Conservation (phyloP, 2,113 vertebrate genomes). For the Taurulus bubalis region DNA sequence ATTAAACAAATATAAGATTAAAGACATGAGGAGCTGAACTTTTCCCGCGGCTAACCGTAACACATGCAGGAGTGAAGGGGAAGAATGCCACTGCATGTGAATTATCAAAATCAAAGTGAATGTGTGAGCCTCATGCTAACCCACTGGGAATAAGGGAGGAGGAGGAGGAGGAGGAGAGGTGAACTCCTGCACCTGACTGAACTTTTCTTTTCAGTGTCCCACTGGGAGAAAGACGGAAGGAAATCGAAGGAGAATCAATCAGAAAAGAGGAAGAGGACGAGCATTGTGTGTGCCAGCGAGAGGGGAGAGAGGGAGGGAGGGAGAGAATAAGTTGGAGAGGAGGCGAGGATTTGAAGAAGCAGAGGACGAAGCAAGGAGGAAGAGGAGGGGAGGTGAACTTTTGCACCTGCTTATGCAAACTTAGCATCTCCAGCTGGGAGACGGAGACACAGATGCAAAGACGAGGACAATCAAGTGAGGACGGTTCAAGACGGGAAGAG, state of each 20-base stretch:
- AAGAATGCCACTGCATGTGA: neutral
- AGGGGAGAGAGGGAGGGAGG: conserved; percentile 20
- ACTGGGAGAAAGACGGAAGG: conserved; percentile 25
- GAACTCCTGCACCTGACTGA: conserved; percentile 46
- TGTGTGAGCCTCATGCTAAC: conserved; percentile 9
- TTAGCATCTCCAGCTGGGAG: conserved; percentile 30
- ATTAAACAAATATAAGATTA: too few relatives aligned
- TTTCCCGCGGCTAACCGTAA: neutral
- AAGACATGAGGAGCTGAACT: neutral
- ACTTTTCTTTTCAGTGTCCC: conserved; percentile 16
- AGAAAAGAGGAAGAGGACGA: conserved; percentile 3
- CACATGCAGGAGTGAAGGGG: neutral
- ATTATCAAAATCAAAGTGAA: neutral
- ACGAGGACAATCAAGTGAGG: conserved; percentile 30
- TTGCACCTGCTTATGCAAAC: conserved; percentile 51
- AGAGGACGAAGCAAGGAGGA: conserved; percentile 12
- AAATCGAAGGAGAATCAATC: conserved; percentile 31
- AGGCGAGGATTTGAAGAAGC: neutral
- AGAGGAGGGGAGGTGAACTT: conserved; percentile 28
- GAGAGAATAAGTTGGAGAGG: neutral
- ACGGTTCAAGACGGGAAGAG: neutral
- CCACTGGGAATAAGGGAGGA: neutral
- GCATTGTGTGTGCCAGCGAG: neutral
- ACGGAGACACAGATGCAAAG: conserved; percentile 16
- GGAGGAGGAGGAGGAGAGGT: conserved; percentile 5